Conservation (phyloP, 2,113 vertebrate genomes). For the Agapornis roseicollis region DNA sequence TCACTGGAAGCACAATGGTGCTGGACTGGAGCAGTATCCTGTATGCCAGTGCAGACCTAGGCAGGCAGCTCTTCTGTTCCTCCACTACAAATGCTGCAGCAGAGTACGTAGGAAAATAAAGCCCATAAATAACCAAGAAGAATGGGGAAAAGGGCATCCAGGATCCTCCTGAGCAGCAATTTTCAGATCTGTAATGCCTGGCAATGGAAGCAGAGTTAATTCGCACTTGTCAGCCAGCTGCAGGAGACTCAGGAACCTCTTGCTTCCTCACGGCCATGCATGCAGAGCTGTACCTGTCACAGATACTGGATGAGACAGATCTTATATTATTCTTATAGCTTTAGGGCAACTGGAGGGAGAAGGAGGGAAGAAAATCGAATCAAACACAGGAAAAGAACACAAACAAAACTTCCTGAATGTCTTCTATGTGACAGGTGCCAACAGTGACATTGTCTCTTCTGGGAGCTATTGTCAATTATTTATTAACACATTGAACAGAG, state of each 20-base stretch:
- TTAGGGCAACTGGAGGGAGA: constrained; percentile 18
- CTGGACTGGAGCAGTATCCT: neutral
- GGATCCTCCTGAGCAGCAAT: neutral
- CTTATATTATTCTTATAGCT: constrained; percentile 41
- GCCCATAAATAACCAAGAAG: neutral
- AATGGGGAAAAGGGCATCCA: neutral
- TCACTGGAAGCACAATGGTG: neutral
- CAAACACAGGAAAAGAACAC: neutral
- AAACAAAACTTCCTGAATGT: constrained; percentile 25
- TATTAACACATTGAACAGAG: constrained; percentile 13
- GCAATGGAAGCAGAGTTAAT: neutral
- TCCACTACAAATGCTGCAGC: neutral
- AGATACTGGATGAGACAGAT: constrained; percentile 22
- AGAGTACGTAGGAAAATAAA: neutral
- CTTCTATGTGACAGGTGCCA: neutral
- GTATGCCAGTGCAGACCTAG: neutral
- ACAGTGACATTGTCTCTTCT: neutral
- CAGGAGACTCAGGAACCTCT: neutral
- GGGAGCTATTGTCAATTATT: constrained; percentile 25
- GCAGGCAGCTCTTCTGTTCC: neutral
- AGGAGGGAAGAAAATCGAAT: neutral
- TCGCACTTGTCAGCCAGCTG: neutral
- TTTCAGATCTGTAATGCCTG: neutral
- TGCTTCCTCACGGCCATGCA: neutral
- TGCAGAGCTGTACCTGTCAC: constrained; percentile 22